Percentiles rank a stretch among this genome's conserved stretches.
Evolutionary conservation across 64 coral and sea anemone genomes (phyloP).

Genomic region (Stichodactyla helianthus): DNA sequence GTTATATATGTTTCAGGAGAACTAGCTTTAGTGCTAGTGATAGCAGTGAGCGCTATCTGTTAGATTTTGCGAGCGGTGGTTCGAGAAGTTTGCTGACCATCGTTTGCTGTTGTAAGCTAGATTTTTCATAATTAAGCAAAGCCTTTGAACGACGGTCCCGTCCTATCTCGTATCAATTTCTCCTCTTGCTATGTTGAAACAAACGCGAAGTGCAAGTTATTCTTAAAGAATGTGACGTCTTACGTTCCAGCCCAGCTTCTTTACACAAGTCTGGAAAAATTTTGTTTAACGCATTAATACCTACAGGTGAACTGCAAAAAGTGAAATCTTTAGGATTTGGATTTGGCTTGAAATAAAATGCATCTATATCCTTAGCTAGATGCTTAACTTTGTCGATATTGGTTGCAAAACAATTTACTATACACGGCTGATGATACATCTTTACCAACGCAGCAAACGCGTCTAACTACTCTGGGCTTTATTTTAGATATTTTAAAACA

Average conservation of each 20-base stretch:
- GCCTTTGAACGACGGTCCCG: neutral
- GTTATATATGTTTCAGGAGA: neutral
- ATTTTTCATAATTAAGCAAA: constrained; percentile 20
- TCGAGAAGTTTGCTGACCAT: constrained; percentile 7
- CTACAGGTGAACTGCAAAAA: neutral
- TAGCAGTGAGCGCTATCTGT: constrained; percentile 8
- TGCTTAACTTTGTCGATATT: no score
- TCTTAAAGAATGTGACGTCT: neutral
- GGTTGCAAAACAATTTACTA: no score
- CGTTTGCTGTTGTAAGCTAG: constrained; percentile 3
- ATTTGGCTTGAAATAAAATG: constrained; percentile 48
- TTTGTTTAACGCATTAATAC: constrained; percentile 36
- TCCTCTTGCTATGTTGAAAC: constrained; percentile 21
- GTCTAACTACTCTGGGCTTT: no score
- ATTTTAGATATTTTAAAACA: no score
- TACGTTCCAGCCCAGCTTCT: constrained; percentile 4
- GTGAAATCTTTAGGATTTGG: neutral
- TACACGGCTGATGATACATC: no score
- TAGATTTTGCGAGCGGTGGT: neutral
- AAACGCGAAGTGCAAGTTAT: constrained; percentile 24
- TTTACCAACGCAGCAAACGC: no score
- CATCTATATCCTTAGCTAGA: constrained; percentile 28
- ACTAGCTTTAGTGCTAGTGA: neutral
- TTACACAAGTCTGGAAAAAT: constrained; percentile 20
- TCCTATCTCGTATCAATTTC: constrained; percentile 18